A percentile compares a stretch with the other conserved stretches of the same genome.
Evolutionary conservation across 2,113 vertebrate species (phyloP).

Genomic region (Rafetus swinhoei): DNA sequence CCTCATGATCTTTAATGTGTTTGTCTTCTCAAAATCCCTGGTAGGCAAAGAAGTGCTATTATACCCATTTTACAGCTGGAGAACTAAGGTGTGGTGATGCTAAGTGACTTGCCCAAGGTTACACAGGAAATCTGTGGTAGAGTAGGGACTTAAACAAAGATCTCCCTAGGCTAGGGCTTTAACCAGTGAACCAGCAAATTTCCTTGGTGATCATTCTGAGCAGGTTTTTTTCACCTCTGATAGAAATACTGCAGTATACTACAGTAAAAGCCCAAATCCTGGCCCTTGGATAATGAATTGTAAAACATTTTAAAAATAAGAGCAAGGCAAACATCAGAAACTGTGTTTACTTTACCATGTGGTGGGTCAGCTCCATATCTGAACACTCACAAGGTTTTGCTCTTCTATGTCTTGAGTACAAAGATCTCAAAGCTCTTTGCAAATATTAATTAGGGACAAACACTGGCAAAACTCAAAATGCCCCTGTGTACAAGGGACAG

Average conservation of each 20-base stretch:
- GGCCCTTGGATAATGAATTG: neutral
- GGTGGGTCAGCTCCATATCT: neutral
- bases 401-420: neutral
- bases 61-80: neutral
- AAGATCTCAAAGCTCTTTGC: neutral
- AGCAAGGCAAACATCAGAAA: neutral
- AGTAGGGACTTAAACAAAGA: neutral
- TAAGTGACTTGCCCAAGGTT: neutral
- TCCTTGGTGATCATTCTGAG: neutral
- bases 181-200: neutral
- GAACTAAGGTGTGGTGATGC: neutral
- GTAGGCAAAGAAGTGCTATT: neutral
- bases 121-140: neutral
- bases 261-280: neutral
- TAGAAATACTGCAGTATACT: neutral
- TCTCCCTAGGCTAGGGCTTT: neutral
- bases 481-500: neutral
- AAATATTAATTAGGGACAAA: neutral
- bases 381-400: neutral
- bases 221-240: neutral
- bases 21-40: neutral
- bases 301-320: neutral
- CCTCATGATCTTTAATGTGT: neutral
- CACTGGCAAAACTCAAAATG: neutral
- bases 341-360: neutral